Conservation (phyloP, 2,888 invertebrate species). For the Amiota communis region DNA sequence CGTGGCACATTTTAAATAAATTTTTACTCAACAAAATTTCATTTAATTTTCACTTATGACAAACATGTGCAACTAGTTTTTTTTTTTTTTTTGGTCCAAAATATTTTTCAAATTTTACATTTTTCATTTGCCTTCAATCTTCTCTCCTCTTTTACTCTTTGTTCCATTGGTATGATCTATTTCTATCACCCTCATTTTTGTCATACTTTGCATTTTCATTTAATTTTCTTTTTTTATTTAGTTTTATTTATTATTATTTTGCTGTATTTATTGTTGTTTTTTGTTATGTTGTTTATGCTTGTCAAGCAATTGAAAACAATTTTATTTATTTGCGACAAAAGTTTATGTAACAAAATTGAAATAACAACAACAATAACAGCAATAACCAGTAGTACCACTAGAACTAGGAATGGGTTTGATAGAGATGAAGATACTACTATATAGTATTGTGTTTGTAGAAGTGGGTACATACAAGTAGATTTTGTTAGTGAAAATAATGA, state of each 20-base stretch:
- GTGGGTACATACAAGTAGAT: too few species aligned
- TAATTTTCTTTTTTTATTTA: slow-evolving; percentile 1
- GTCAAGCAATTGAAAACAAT: slow-evolving; percentile 30
- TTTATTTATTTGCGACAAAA: slow-evolving; percentile 23
- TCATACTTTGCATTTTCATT: neutral
- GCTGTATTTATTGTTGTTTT: neutral
- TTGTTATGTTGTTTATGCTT: slow-evolving; percentile 4
- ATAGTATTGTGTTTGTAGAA: too few species aligned
- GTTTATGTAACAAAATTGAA: slow-evolving; percentile 16
- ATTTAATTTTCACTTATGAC: neutral
- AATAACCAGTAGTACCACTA: neutral
- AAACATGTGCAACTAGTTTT: neutral
- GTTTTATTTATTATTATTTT: slow-evolving; percentile 7
- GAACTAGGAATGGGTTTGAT: too few species aligned
- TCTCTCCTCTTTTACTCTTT: neutral
- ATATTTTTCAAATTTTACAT: neutral
- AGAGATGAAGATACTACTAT: too few species aligned
- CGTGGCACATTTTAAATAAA: neutral
- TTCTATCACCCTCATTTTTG: neutral
- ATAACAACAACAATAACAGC: slow-evolving; percentile 11
- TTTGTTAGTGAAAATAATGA: too few species aligned
- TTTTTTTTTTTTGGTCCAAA: neutral
- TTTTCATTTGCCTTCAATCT: neutral
- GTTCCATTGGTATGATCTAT: neutral
- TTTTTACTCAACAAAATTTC: slow-evolving; percentile 12